Evolutionary conservation across 2,797 vertebrate species (phyloP).

Genomic region (Anguilla megastoma): DNA sequence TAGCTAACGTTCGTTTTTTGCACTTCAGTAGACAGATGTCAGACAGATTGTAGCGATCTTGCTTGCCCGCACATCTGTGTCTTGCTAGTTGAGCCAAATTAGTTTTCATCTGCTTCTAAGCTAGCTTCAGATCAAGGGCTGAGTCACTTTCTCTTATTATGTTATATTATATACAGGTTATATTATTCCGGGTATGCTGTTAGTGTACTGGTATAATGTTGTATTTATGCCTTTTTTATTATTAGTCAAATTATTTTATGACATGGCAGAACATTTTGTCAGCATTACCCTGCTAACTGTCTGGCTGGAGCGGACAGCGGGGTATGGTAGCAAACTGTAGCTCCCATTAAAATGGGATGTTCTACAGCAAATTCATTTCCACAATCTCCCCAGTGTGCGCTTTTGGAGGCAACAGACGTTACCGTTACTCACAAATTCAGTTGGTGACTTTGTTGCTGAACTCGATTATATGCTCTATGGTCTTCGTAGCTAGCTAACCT

Average conservation of each 20-base stretch:
- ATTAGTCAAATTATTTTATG: background rate
- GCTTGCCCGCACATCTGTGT: background rate
- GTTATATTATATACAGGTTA: background rate
- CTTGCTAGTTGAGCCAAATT: background rate
- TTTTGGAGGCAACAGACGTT: background rate
- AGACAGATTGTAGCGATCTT: background rate
- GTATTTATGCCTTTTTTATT: background rate
- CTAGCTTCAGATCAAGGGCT: background rate
- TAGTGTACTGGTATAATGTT: background rate
- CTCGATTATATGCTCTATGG: background rate
- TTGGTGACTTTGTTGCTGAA: background rate
- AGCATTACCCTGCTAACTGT: background rate
- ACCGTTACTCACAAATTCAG: background rate
- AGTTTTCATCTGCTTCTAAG: background rate
- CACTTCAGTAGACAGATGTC: background rate
- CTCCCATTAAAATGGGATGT: background rate
- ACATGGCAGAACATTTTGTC: background rate
- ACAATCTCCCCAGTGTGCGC: background rate
- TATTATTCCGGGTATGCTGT: background rate
- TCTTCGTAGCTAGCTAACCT: background rate
- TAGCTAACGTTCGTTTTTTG: background rate
- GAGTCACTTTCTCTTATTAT: background rate
- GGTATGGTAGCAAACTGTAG: background rate
- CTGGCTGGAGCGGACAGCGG: background rate
- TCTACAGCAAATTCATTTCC: background rate